phyloP scores from a whole-genome alignment of 2,888 invertebrate species.

The Plagiodera versicolora region DNA sequence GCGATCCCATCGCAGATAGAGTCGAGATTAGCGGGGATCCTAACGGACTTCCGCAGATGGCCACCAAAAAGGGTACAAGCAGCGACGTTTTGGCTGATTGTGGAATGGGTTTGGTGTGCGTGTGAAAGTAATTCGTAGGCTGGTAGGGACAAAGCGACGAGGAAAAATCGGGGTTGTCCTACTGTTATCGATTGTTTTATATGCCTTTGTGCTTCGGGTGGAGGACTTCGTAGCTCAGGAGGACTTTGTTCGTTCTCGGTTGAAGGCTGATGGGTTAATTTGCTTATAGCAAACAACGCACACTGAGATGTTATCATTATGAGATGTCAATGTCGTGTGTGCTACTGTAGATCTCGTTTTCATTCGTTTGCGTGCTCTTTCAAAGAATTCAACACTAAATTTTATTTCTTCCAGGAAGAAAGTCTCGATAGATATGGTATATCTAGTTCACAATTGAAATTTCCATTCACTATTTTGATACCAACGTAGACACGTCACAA shows the following conservation, averaged over 20 bases:
- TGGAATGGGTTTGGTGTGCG: slow-evolving; percentile 29
- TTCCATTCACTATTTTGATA: no score
- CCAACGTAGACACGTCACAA: no score
- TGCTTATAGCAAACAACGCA: neutral
- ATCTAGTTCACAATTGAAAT: no score
- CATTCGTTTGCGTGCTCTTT: no score
- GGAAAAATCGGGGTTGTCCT: slow-evolving; percentile 10
- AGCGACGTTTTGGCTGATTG: slow-evolving; percentile 29
- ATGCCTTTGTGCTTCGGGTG: slow-evolving; percentile 10
- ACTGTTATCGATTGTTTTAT: slow-evolving; percentile 19
- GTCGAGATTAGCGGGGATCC: slow-evolving; percentile 53
- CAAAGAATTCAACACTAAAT: no score
- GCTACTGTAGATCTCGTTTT: no score
- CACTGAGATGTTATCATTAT: neutral
- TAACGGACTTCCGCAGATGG: slow-evolving; percentile 58
- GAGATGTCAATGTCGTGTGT: no score
- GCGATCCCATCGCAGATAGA: slow-evolving; percentile 52
- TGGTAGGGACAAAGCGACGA: slow-evolving; percentile 6
- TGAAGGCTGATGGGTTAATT: slow-evolving; percentile 20
- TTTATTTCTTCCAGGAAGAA: no score
- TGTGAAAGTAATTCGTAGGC: slow-evolving; percentile 39
- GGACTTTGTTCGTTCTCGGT: slow-evolving; percentile 15
- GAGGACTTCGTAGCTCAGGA: slow-evolving; percentile 1
- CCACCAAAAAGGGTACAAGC: slow-evolving; percentile 36
- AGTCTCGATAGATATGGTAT: no score